Evolutionary conservation across 2,797 vertebrate genomes (phyloP), one percentile per base, ranked within the genome.

Genomic region (Hypotaenidia philippensis): DNA sequence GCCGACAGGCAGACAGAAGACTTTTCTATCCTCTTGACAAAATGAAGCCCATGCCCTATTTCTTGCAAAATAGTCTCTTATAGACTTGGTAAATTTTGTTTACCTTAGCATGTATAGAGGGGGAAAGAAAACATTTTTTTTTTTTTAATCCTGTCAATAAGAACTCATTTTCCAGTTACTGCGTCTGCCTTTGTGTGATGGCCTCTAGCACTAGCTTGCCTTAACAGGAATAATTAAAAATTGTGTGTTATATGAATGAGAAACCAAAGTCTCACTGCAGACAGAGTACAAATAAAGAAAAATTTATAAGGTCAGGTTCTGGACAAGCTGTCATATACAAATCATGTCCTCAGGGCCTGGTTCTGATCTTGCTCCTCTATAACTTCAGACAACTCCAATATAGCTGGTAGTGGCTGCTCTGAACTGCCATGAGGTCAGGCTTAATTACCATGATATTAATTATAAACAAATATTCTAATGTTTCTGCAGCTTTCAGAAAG

Each of bases 381-480:
- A 88, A 75, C 56, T 89, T 86, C 64, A 83, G 77, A 55, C 22
- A 50, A 71, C 75, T 76, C 59, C 22, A 82, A 20, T 84, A 79
- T 91, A 88, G 61, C n/a, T 79, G 38, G 53, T 36, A 50, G 81
- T 60, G 68, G 45, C 81, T 89, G n/a, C 74, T 91, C n/a, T 3
- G 5, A 93, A 55, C 59, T 93, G 71, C 64, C 15, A 3, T 57
- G 75, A 90, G 75, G 68, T 86, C 72, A 74, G 78, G 64, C 49
- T 91, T 92, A 77, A 84, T 92, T 89, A 68, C 68, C 16, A 20
- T 45, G 5, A n/a, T 84, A 60, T 75, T 65, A 95, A 87, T 76
- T 90, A 80, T 89, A 94, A 95, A 94, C 70, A 93, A 93, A 92
- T 72, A 83, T 5, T 66, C 52, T 77, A 82, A 84, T 77, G 29